Base-by-base conservation (phyloP, 1,140 invertebrate species). In the Maconellicoccus hirsutus region DNA sequence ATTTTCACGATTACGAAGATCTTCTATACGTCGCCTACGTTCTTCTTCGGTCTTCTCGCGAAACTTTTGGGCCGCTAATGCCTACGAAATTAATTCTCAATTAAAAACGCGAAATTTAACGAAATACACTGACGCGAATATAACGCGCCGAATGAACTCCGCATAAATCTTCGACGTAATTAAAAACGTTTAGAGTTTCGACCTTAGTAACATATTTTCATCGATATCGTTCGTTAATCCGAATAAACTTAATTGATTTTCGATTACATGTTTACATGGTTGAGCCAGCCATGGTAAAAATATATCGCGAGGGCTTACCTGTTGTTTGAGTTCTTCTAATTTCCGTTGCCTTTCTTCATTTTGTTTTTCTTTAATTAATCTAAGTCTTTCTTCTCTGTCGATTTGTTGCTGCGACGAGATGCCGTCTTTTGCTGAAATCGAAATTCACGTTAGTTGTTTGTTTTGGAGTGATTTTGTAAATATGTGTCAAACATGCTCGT, bases 21-120 rank as follows among this genome's bases (percentile, higher is more conserved):
- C 91, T 72, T 92, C 90, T 77, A 92, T 87, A 73, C 91, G 83
- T 75, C 84, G 83, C 73, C 89, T 83, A 63, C 91, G 81, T 78
- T 93, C 90, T 75, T 91, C 88, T 78, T 94, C 91, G 76, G 91
- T 87, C 79, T 92, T 89, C 82, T 93, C 91, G 38, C 91, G 85
- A 80, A 91, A 92, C 75, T 87, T 87, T 82, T 93, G 91, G 75
- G 91, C 90, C 61, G 89, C 89, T 70, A 91, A 82, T 66, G 91
- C 90, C 80, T 80, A 73, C 7, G n/a, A 52, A 38, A 6, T 6
- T 14, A 52, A 52, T 52, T 52, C n/a, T 52, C 38, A 12, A 72
- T 39, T 26, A 69, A 66, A 22, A 12, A 38, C 33, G 14, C 6
- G 6, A 6, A 38, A 38, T 14, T 38, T 14, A 14, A 38, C 33